Percentiles rank a stretch among this genome's conserved stretches.
Conservation (phyloP, 2,888 invertebrate species). For the Aradus depressus region DNA sequence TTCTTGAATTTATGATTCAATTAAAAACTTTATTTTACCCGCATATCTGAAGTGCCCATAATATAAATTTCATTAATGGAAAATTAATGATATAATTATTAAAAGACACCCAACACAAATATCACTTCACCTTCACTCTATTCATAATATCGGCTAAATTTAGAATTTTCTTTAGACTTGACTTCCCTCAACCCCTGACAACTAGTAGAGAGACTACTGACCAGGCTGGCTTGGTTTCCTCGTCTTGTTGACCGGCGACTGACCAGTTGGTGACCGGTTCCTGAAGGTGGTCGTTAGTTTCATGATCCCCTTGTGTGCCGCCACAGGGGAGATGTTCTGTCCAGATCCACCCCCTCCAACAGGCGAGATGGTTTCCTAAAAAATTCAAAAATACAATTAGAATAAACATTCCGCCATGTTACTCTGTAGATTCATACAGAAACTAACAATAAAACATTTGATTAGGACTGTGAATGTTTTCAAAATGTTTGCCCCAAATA, state of each 20-base stretch:
- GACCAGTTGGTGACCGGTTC: slow-evolving; percentile 52
- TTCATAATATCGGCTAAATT: background rate
- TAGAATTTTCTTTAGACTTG: background rate
- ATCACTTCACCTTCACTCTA: background rate
- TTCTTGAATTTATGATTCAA: too few relatives aligned
- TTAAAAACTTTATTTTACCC: too few relatives aligned
- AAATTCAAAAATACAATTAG: too few relatives aligned
- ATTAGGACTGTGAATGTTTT: too few relatives aligned
- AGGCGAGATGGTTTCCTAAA: slow-evolving; percentile 6
- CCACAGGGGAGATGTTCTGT: slow-evolving; percentile 41
- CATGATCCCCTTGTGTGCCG: slow-evolving; percentile 45
- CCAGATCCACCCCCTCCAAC: slow-evolving; percentile 12
- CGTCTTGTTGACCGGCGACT: slow-evolving; percentile 61
- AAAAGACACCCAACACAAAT: too few relatives aligned
- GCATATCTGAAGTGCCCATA: too few relatives aligned
- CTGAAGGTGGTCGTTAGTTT: slow-evolving; percentile 46
- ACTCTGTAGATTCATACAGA: too few relatives aligned
- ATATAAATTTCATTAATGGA: too few relatives aligned
- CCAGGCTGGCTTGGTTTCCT: slow-evolving; percentile 47
- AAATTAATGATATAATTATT: too few relatives aligned
- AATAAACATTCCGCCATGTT: too few relatives aligned
- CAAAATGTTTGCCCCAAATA: too few relatives aligned
- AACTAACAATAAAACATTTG: too few relatives aligned
- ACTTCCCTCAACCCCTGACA: background rate
- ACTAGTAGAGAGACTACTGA: slow-evolving; percentile 6